Percentiles rank a stretch among this genome's conserved stretches.
These are phyloP conservation scores for Rhombomys opimus DNA, from an alignment of 2,113 vertebrate species.

Conservation along the genomic window DNA sequence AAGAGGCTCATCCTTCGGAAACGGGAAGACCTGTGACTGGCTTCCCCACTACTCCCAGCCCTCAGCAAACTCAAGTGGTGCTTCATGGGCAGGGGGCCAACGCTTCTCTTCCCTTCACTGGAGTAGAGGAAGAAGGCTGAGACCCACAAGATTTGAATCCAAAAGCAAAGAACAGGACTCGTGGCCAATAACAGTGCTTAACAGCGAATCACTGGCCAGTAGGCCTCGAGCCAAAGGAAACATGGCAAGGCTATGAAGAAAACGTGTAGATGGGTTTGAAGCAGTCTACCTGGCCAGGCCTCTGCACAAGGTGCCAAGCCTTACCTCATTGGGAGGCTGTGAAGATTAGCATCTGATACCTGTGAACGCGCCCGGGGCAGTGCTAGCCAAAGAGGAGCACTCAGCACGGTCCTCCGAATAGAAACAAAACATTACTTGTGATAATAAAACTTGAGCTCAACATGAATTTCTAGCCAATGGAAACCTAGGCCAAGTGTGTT, in stretches of 20 bases:
- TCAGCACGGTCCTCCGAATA: constrained; percentile 62
- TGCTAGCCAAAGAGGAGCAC: not conserved
- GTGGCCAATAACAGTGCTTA: constrained; percentile 16
- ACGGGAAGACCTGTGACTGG: constrained; percentile 93
- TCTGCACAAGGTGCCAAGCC: constrained; percentile 1
- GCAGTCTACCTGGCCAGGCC: not conserved
- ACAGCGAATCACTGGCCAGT: constrained; percentile 3
- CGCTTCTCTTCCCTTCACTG: constrained; percentile 50
- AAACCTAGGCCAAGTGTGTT: not conserved
- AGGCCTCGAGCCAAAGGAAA: constrained; percentile 45
- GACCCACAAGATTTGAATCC: constrained; percentile 53
- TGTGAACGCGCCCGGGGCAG: constrained; percentile 13
- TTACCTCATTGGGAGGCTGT: constrained; percentile 65
- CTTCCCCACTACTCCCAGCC: not conserved
- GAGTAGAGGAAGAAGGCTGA: not conserved
- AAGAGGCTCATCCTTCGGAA: constrained; percentile 95
- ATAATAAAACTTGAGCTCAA: constrained; percentile 60
- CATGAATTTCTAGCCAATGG: constrained; percentile 42
- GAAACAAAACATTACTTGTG: constrained; percentile 58
- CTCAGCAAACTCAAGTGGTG: constrained; percentile 65
- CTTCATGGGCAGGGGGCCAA: constrained; percentile 40
- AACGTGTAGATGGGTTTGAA: not conserved
- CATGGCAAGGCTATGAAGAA: constrained; percentile 1
- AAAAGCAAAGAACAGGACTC: not conserved
- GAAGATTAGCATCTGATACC: constrained; percentile 49